Base-by-base conservation (phyloP, 2,113 vertebrate genomes). In the Saccopteryx bilineata region DNA sequence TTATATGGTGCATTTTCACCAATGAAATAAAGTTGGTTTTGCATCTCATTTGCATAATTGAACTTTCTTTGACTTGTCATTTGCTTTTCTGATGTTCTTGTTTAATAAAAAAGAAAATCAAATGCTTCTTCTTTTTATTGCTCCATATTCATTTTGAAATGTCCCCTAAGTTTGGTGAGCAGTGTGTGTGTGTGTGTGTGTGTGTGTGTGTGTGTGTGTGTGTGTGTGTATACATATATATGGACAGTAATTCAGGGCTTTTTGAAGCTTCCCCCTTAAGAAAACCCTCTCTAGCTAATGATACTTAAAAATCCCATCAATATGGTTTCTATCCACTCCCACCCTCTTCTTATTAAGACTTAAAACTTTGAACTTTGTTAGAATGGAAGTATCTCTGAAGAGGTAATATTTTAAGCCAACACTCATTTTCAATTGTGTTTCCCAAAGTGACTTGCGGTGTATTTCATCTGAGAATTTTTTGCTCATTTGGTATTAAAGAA, bases 401-500 rank as follows among this genome's bases (percentile, higher is more conserved):
- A 93, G 14, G 48, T 61, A 60, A 91, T 56, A 90, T 68, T 83
- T 94, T 17, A 87, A 95, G 48, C 46, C 69, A 93, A 91, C 17
- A n/a, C 39, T 79, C 75, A 93, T 87, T 83, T 78, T 90, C 33
- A 66, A 21, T 69, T 21, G 9, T 9, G 9, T 94, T 94, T 90
- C 63, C 74, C 88, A 81, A 92, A 85, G 31, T 46, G 21, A 26
- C 24, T 71, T 50, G 19, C 60, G 31, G 13, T 48, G 17, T 66
- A 66, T 54, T 63, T 33, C 31, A 81, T 72, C 46, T 78, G 68
- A 9, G 66, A 96, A 61, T 31, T 15, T 69, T 46, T 66, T 92
- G 68, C 76, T 89, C 66, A 60, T 56, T 79, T 83, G 61, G 56
- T 76, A 74, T 48, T 50, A 90, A 76, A 9, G n/a, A 76, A 92